phyloP scores from a whole-genome alignment of 1,140 invertebrate species.

The Orchestia grillus region DNA sequence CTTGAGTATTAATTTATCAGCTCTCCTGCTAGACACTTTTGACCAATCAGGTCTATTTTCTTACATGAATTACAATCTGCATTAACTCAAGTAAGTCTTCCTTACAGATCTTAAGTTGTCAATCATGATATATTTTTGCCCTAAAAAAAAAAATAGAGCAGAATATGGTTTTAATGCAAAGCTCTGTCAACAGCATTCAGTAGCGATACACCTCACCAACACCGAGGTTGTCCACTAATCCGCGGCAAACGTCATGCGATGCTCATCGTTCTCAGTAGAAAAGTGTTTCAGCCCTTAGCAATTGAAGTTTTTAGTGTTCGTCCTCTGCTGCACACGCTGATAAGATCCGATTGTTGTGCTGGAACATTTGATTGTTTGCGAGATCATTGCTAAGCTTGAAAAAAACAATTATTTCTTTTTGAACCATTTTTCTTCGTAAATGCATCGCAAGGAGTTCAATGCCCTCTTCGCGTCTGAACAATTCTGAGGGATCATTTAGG shows the following conservation, averaged over 20 bases:
- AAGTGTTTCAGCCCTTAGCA: background rate
- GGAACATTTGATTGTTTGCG: background rate
- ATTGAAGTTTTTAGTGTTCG: background rate
- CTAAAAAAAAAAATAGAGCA: background rate
- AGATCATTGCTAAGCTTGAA: background rate
- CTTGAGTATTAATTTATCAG: background rate
- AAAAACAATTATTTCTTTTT: background rate
- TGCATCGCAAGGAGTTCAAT: background rate
- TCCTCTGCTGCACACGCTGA: background rate
- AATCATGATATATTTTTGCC: background rate
- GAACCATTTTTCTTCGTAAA: background rate
- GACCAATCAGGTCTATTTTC: background rate
- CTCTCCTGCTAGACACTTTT: background rate
- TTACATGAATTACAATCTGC: background rate
- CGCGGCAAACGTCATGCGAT: no score
- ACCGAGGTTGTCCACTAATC: no score
- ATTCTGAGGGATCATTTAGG: background rate
- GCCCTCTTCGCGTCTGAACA: background rate
- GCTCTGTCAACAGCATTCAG: no score
- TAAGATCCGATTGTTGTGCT: background rate
- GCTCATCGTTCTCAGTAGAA: background rate
- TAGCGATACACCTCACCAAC: no score
- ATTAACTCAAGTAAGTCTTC: background rate
- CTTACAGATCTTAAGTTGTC: background rate
- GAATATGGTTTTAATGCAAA: no score